A percentile compares a stretch with the other conserved stretches of the same genome.
Conservation (phyloP, 1,140 invertebrate genomes). For the Conopomorpha cramerella region DNA sequence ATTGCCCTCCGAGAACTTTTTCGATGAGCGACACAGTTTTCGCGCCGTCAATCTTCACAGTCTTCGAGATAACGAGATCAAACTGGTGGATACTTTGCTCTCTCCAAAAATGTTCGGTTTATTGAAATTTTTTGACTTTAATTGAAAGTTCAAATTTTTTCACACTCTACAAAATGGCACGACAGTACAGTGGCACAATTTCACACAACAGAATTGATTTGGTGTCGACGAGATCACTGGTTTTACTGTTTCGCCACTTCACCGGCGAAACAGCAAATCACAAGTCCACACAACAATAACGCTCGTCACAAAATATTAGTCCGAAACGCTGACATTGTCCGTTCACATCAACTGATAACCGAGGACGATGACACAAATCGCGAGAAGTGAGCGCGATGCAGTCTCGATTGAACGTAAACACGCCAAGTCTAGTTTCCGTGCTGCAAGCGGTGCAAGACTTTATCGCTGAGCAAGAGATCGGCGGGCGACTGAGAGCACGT, state of each 20-base stretch:
- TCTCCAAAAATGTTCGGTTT: too few species aligned
- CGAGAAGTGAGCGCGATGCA: constrained; percentile 44
- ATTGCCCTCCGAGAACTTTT: too few species aligned
- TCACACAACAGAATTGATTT: constrained; percentile 20
- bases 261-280: constrained; percentile 8
- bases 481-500: constrained; percentile 44
- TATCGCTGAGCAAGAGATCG: constrained; percentile 43
- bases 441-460: constrained; percentile 4
- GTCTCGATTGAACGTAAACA: constrained; percentile 41
- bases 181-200: constrained; percentile 12
- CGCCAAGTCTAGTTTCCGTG: constrained; percentile 24
- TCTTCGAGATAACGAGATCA: too few species aligned
- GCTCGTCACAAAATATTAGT: too few species aligned
- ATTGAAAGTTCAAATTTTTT: constrained; percentile 20
- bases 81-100: too few species aligned
- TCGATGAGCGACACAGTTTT: too few species aligned
- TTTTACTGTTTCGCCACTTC: too few species aligned
- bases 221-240: constrained; percentile 24
- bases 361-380: constrained; percentile 46
- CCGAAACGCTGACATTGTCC: constrained; percentile 22
- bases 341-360: constrained; percentile 37
- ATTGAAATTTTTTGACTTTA: constrained; percentile 1
- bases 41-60: too few species aligned
- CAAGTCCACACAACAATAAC: constrained; percentile 33
- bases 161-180: constrained; percentile 28